Evolutionary conservation across 2,888 invertebrate species (phyloP).

Genomic region (Oegoconia quadripuncta): DNA sequence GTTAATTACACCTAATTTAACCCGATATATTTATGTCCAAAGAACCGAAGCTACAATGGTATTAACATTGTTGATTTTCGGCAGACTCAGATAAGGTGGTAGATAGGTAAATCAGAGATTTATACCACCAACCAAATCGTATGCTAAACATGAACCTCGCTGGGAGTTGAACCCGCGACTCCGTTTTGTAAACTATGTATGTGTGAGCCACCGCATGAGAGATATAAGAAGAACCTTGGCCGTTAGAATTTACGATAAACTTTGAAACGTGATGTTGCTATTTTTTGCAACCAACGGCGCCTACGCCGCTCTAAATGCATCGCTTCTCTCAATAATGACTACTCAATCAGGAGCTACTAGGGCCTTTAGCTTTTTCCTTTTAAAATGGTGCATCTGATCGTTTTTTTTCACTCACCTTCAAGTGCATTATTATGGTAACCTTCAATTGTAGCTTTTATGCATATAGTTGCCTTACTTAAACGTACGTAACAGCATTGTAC

Average conservation of each 20-base stretch:
- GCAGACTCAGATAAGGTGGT: neutral
- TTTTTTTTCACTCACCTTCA: slow-evolving; percentile 5
- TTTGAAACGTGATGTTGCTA: neutral
- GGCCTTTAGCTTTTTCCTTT: neutral
- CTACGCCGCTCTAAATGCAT: slow-evolving; percentile 14
- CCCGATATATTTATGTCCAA: too few relatives aligned
- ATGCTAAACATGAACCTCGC: too few relatives aligned
- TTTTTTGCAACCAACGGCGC: neutral
- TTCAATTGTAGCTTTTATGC: slow-evolving; percentile 14
- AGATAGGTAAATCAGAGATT: too few relatives aligned
- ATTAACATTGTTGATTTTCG: neutral
- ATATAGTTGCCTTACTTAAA: too few relatives aligned
- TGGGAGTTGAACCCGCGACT: too few relatives aligned
- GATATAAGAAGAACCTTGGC: too few relatives aligned
- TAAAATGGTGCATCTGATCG: neutral
- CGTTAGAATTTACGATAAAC: neutral
- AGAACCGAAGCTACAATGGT: neutral
- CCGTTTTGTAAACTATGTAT: too few relatives aligned
- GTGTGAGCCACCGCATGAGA: too few relatives aligned
- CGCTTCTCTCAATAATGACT: slow-evolving; percentile 13
- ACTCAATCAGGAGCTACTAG: slow-evolving; percentile 9
- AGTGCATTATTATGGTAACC: slow-evolving; percentile 18
- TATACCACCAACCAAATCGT: too few relatives aligned
- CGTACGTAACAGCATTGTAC: too few relatives aligned
- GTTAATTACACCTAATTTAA: too few relatives aligned